Evolutionary conservation across 1,140 invertebrate genomes (phyloP).

Genomic region (Geopemphigus sp.): DNA sequence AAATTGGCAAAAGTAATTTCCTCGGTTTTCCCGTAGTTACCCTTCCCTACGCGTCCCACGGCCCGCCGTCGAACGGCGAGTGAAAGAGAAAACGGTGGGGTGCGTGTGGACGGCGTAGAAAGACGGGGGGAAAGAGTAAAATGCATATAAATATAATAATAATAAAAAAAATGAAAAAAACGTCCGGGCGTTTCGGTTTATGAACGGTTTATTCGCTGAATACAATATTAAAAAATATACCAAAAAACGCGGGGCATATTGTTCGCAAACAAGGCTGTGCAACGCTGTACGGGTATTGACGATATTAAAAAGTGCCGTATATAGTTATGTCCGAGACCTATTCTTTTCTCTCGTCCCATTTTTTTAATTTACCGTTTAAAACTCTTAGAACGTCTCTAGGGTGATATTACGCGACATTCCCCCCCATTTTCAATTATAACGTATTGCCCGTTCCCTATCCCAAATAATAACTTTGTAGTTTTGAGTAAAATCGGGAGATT

Average conservation of each 20-base stretch:
- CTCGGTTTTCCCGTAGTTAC: constrained; percentile 1
- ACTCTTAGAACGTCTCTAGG: constrained; percentile 40
- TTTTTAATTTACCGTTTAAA: constrained; percentile 42
- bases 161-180: constrained; percentile 35
- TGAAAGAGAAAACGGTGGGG: neutral
- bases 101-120: no score
- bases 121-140: constrained; percentile 14
- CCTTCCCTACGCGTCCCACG: no score
- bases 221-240: constrained; percentile 46
- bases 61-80: neutral
- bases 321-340: constrained; percentile 37
- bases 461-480: constrained; percentile 39
- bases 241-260: constrained; percentile 37
- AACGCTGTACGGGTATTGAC: constrained; percentile 24
- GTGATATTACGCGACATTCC: constrained; percentile 38
- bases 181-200: constrained; percentile 47
- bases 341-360: constrained; percentile 29
- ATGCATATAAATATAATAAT: constrained; percentile 49
- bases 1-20: constrained; percentile 49
- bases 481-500: constrained; percentile 42
- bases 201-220: constrained; percentile 48
- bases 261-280: constrained; percentile 32
- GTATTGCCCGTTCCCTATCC: constrained; percentile 4
- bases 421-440: constrained; percentile 40
- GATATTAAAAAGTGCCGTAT: constrained; percentile 41